Evolutionary conservation across 2,113 vertebrate species (phyloP), one percentile per base, ranked within the genome.

Genomic region (Vidua macroura): DNA sequence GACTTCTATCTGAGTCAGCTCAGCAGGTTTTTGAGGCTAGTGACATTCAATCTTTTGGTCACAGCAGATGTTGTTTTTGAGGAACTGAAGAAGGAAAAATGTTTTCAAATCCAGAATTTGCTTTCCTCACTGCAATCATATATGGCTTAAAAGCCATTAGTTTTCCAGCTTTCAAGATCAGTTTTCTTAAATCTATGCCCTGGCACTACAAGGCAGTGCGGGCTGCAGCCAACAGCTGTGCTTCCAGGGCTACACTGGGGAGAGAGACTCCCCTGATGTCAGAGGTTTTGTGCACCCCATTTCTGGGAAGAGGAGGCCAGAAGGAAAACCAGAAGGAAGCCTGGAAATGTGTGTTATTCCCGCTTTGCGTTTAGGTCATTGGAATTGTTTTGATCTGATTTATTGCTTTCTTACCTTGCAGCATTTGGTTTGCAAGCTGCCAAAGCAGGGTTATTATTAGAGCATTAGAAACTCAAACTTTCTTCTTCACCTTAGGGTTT

Each of bases 281-380:
- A 70, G 79, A 60, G 41, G 14, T 24, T 53, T 56, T 49, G 11
- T 58, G 14, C 20, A 30, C 6, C 11, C 10, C 3, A 1, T 41
- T 37, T 53, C 33, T 39, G 53, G 33, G 15, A 64, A 73, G 69
- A 60, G 35, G 5, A 69, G 16, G 6, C 16, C 41, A 49, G 53
- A 83, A 68, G 9, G 9, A 35, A 93, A 80, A 64, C 3, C 20
- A 49, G 31, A 67, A 91, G 13, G 27, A 58, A 10, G 69, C 80
- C 41, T 66, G 59, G 13, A 82, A 78, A 46, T 13, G 6, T 6
- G 3, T 43, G 44, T 43, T 82, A 9, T 44, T 73, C 41, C 16
- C 76, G 33, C 17, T 73, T 37, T 2, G 1, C 4, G 2, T 77
- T 83, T 69, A n/a, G 15, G 30, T 66, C 0, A 0, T 9, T 78